These are phyloP conservation scores for Aporophyla nigra DNA, from an alignment of 2,888 invertebrate species.

Conservation along the genomic window DNA sequence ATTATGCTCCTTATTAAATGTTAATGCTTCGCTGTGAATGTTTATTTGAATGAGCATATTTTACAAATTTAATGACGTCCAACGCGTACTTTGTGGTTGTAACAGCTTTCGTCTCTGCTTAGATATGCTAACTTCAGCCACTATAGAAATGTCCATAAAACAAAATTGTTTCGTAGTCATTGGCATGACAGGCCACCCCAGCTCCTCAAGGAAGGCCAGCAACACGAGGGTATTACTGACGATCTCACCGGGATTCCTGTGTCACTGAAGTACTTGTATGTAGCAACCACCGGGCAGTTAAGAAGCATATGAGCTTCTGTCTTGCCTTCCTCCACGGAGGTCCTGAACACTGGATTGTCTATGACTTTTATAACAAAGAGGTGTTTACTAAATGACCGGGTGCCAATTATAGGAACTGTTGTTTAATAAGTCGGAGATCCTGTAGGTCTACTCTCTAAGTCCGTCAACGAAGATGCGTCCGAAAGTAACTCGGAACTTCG, in stretches of 20 bases:
- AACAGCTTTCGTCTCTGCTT: slow-evolving; percentile 6
- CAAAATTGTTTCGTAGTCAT: not conserved
- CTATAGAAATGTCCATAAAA: not conserved
- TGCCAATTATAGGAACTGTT: too few species aligned
- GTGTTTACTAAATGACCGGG: not conserved
- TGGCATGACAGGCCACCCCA: not conserved
- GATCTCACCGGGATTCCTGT: not conserved
- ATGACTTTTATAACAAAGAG: not conserved
- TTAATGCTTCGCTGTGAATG: slow-evolving; percentile 41
- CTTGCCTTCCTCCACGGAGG: too few species aligned
- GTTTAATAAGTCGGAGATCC: not conserved
- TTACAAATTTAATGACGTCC: slow-evolving; percentile 14
- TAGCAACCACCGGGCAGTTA: not conserved
- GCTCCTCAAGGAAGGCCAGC: too few species aligned
- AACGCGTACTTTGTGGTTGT: not conserved
- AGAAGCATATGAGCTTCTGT: not conserved
- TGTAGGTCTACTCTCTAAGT: not conserved
- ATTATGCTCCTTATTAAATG: slow-evolving; percentile 60
- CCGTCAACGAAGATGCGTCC: too few species aligned
- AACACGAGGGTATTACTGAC: too few species aligned
- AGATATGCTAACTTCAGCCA: not conserved
- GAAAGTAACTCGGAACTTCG: too few species aligned
- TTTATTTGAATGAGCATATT: slow-evolving; percentile 37
- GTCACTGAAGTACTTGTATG: not conserved
- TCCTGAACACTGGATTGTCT: not conserved